Evolutionary conservation across 2,888 invertebrate genomes (phyloP), one percentile per base, ranked within the genome.

Genomic region (Alcis repandata): DNA sequence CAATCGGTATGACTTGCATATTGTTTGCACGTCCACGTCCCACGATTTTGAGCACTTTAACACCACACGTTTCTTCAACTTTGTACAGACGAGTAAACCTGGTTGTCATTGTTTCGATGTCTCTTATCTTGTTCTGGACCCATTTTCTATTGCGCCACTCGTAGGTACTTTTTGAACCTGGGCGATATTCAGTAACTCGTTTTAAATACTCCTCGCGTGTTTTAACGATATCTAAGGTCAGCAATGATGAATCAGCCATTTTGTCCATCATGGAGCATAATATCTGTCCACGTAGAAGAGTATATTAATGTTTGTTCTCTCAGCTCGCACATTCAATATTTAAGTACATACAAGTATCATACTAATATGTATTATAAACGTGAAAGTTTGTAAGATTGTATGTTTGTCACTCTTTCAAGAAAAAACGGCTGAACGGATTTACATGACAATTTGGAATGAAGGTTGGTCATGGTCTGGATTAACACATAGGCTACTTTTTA

Each of bases 1-100:
- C 36, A 2, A 52, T 20, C 10, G 33, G 51, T 19, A 52, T 8
- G 15, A 52, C 38, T 52, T 52, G 51, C 8, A 19, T n/a, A 52
- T 38, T n/a, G 3, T 2, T 19, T 10, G 3, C 8, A 11, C 11
- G 19, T 11, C 7, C 0, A 9, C 4, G 6, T 3, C 9, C 15
- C 10, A 10, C 17, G 20, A 52, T 19, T 38, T 1, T 52, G 11
- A 52, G 51, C 36, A 38, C 36, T 20, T 52, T 49, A 1, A 9
- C 15, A 32, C 17, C 48, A 49, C 4, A 10, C 11, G 1, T 17
- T 49, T 32, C 32, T 17, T 17, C 9, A 32, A 49, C 48, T 6
- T 11, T 2, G 32, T 32, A 49, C 27, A 0, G 7, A 32, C 32
- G 1, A 15, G n/a, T n/a, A n/a, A n/a, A n/a, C n/a, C n/a, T n/a